Conservation (phyloP, 2,888 invertebrate species). For the Lymantria dispar region DNA sequence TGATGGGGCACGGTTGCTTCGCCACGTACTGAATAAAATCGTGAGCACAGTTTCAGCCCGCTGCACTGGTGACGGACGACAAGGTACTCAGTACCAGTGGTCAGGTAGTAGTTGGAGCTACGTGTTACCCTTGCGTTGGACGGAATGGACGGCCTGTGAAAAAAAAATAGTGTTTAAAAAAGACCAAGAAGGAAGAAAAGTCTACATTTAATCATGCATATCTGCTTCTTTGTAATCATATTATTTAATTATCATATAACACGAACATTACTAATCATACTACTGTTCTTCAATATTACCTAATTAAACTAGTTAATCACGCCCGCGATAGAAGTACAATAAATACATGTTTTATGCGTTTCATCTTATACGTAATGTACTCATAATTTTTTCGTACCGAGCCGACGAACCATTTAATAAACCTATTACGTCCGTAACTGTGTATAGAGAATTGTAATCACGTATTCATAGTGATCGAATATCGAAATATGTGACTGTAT, state of each 20-base stretch:
- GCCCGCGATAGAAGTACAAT: constrained; percentile 3
- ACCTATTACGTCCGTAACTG: constrained; percentile 26
- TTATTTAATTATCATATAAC: background rate
- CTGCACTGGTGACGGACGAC: too few relatives aligned
- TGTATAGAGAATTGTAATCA: constrained; percentile 10
- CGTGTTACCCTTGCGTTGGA: too few relatives aligned
- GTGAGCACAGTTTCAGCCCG: too few relatives aligned
- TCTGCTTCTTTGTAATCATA: too few relatives aligned
- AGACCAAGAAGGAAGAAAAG: background rate
- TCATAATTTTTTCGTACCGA: constrained; percentile 18
- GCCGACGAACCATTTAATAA: constrained; percentile 39
- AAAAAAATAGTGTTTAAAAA: background rate
- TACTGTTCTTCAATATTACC: constrained; percentile 9
- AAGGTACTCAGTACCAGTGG: too few relatives aligned
- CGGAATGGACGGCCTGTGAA: too few relatives aligned
- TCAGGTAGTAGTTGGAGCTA: background rate
- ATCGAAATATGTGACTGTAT: constrained; percentile 14
- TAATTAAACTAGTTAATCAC: constrained; percentile 12
- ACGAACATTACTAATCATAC: background rate
- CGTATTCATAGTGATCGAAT: constrained; percentile 5
- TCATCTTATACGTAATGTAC: constrained; percentile 16
- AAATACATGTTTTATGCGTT: constrained; percentile 10
- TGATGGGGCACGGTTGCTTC: too few relatives aligned
- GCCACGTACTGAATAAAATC: too few relatives aligned
- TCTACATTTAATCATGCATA: too few relatives aligned